Evolutionary conservation across 35 echinoderm and acorn worm genomes (phyloP), one percentile per base, ranked within the genome.

Genomic region (Ophiothrix spiculata): DNA sequence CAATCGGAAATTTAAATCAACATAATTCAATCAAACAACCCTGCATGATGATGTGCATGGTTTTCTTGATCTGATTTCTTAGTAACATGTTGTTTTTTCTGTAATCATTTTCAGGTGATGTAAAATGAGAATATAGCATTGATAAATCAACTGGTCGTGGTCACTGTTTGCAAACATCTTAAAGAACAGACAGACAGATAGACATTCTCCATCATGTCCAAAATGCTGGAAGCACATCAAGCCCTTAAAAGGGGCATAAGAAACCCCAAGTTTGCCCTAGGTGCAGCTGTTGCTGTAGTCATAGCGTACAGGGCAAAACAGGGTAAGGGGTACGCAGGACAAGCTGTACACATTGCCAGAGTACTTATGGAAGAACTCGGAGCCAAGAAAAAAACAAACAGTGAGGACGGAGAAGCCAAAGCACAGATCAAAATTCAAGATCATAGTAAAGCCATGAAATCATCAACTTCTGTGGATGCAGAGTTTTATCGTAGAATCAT

Each of bases 401-500:
- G 13, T 4, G 4, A 69, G 15, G 32, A 73, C 1, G 63, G 6
- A 14, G 39, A 87, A 38, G 31, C 36, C 54, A 88, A 39, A 23
- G 15, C 14, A 60, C 34, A 16, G 25, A 25, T 38, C 31, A 34
- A 88, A 46, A 76, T 74, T 1, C 29, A 89, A 83, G 25, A 82
- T 74, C 16, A 39, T 32, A 1, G 25, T 11, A 89, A 83, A 32
- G 25, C 60, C 32, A 79, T 31, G 17, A 89, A 35, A 49, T 87
- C 90, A 60, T 87, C 90, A 10, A 86, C 88, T 38, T 37, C 91
- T 10, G 75, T 97, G 17, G 91, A 84, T 56, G 34, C 74, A 39
- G 91, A 94, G 38, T 91, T 99, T 76, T 94, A 88, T 32, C 35
- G 40, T 21, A 83, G 86, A 25, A 56, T 99, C 0, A 32, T 82